phyloP scores from a whole-genome alignment of 2,888 invertebrate genomes.

The Coelinius sp. region DNA sequence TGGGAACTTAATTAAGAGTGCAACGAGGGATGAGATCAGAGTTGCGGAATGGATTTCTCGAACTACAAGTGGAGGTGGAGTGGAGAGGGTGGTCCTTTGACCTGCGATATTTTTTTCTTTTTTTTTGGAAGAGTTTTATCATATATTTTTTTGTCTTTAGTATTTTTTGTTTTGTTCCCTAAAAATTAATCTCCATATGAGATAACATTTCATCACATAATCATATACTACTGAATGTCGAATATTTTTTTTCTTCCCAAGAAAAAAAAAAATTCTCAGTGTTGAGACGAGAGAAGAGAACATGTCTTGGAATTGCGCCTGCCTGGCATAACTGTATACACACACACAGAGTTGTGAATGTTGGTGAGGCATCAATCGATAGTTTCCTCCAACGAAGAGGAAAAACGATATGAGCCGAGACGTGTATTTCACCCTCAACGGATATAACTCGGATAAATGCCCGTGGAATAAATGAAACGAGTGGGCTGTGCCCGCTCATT shows the following conservation, averaged over 20 bases:
- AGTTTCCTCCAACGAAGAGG: slow-evolving; percentile 55
- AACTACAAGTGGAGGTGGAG: slow-evolving; percentile 26
- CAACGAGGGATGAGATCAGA: slow-evolving; percentile 33
- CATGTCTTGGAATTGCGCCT: background rate
- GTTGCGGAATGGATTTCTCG: slow-evolving; percentile 17
- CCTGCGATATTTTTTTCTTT: background rate
- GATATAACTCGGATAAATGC: slow-evolving; percentile 32
- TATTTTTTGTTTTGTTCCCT: no score
- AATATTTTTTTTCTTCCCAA: background rate
- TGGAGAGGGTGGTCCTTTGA: slow-evolving; percentile 9
- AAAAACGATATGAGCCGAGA: slow-evolving; percentile 53
- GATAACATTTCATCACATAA: no score
- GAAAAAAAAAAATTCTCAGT: background rate
- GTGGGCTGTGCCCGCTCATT: slow-evolving; percentile 11
- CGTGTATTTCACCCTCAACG: slow-evolving; percentile 35
- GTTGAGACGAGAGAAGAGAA: background rate
- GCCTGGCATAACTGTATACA: background rate
- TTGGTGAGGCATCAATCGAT: slow-evolving; percentile 61
- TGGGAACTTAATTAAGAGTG: slow-evolving; percentile 55
- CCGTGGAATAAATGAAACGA: slow-evolving; percentile 15
- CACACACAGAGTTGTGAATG: slow-evolving; percentile 43
- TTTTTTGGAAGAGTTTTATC: slow-evolving; percentile 4
- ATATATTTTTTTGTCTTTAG: background rate
- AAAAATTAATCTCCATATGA: no score
- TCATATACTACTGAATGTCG: no score